Conservation (phyloP, 2,888 invertebrate genomes). For the Andrena minutula region DNA sequence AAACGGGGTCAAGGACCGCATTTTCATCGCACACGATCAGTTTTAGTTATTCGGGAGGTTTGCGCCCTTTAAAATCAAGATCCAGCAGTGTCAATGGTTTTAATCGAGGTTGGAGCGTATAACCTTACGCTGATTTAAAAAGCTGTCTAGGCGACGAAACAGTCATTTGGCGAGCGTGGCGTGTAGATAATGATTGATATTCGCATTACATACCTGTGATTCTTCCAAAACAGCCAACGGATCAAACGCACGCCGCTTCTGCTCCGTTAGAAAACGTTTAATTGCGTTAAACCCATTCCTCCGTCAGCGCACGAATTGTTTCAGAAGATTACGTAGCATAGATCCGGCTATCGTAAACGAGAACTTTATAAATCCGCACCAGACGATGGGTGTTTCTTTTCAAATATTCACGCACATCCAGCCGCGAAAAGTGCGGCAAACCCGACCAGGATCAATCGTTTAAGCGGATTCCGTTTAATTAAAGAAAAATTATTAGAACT, state of each 20-base stretch:
- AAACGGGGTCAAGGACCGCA: constrained; percentile 56
- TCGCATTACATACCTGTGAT: constrained; percentile 43
- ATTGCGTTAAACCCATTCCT: constrained; percentile 47
- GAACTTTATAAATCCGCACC: constrained; percentile 44
- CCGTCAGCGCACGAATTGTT: constrained; percentile 49
- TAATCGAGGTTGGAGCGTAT: constrained; percentile 1
- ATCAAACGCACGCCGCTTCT: constrained; percentile 20
- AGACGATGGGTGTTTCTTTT: constrained; percentile 14
- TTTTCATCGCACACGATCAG: constrained; percentile 40
- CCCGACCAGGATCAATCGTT: constrained; percentile 9
- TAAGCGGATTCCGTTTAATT: constrained; percentile 13
- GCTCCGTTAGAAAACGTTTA: constrained; percentile 38
- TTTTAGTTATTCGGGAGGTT: constrained; percentile 16
- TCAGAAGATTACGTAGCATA: constrained; percentile 59
- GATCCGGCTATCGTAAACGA: constrained; percentile 55
- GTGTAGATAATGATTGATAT: constrained; percentile 22
- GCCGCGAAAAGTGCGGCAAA: constrained; percentile 36
- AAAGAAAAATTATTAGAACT: constrained; percentile 6
- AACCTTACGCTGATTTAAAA: constrained; percentile 42
- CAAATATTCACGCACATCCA: constrained; percentile 22
- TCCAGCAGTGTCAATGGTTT: neutral
- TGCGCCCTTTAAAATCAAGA: neutral
- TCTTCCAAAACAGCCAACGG: constrained; percentile 11
- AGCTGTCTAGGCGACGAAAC: neutral
- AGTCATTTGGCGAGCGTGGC: neutral